A percentile compares a stretch with the other conserved stretches of the same genome.
phyloP scores from a whole-genome alignment of 2,888 invertebrate genomes.

The Euzophera pinguis region DNA sequence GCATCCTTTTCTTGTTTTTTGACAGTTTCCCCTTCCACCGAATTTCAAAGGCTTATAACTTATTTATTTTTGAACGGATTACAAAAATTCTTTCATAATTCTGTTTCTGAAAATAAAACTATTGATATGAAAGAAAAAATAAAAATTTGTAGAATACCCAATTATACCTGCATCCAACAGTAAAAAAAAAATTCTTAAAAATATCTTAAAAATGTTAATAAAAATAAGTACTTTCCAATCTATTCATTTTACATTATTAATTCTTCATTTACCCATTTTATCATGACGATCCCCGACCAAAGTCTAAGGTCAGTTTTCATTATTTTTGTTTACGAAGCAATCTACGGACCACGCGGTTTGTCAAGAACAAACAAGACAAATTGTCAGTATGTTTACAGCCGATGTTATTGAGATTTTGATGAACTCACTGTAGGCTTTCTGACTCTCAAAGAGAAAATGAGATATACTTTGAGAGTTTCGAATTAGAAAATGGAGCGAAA shows the following conservation, averaged over 20 bases:
- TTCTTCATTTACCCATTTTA: not conserved
- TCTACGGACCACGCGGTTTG: not conserved
- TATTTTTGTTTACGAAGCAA: slow-evolving; percentile 14
- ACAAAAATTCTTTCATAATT: too few species aligned
- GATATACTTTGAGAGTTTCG: too few species aligned
- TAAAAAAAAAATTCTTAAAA: too few species aligned
- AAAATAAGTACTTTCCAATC: not conserved
- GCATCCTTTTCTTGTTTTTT: too few species aligned
- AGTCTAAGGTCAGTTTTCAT: slow-evolving; percentile 11
- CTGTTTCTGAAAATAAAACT: too few species aligned
- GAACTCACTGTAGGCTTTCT: not conserved
- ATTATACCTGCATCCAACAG: too few species aligned
- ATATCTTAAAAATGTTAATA: not conserved
- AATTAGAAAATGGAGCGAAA: too few species aligned
- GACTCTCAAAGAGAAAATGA: not conserved
- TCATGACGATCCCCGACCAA: not conserved
- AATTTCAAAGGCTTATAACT: too few species aligned
- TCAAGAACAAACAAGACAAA: slow-evolving; percentile 8
- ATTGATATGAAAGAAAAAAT: too few species aligned
- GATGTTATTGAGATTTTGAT: slow-evolving; percentile 6
- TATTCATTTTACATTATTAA: not conserved
- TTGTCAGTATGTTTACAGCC: slow-evolving; percentile 4
- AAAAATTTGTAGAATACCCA: too few species aligned
- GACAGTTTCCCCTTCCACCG: too few species aligned
- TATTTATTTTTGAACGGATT: too few species aligned